Evolutionary conservation across 2,888 invertebrate genomes (phyloP).

Genomic region (Pteria penguin): DNA sequence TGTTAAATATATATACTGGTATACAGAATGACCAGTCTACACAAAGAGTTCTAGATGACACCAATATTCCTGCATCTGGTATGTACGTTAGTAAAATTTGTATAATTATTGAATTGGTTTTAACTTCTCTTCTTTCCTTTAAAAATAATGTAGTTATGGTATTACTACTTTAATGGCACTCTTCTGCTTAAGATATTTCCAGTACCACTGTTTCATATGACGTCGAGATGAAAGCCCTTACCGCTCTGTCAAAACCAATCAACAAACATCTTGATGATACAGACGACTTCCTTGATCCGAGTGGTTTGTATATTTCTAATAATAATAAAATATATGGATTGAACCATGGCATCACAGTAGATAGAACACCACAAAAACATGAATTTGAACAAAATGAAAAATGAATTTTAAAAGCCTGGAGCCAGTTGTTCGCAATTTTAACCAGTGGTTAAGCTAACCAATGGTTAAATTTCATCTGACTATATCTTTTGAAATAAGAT

Average conservation of each 20-base stretch:
- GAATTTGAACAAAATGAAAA: too few relatives aligned
- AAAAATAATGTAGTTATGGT: too few relatives aligned
- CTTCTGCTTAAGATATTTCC: background rate
- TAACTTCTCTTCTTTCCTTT: too few relatives aligned
- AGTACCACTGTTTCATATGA: background rate
- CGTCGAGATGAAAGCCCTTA: background rate
- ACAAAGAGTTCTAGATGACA: background rate
- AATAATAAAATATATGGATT: too few relatives aligned
- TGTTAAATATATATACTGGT: background rate
- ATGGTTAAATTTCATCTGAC: too few relatives aligned
- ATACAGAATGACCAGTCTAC: background rate
- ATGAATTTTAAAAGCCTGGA: too few relatives aligned
- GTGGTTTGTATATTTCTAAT: too few relatives aligned
- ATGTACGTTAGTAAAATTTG: background rate
- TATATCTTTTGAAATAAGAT: too few relatives aligned
- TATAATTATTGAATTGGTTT: background rate
- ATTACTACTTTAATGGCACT: background rate
- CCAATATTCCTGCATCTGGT: background rate
- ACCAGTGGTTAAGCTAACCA: too few relatives aligned
- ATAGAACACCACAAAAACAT: too few relatives aligned
- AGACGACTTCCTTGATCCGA: background rate
- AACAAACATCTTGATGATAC: background rate
- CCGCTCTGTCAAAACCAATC: background rate
- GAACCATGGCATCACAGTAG: too few relatives aligned
- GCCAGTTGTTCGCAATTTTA: too few relatives aligned